Percentiles rank a stretch among this genome's conserved stretches.
phyloP scores from a whole-genome alignment of 2,113 vertebrate genomes.

The Entelurus aequoreus region DNA sequence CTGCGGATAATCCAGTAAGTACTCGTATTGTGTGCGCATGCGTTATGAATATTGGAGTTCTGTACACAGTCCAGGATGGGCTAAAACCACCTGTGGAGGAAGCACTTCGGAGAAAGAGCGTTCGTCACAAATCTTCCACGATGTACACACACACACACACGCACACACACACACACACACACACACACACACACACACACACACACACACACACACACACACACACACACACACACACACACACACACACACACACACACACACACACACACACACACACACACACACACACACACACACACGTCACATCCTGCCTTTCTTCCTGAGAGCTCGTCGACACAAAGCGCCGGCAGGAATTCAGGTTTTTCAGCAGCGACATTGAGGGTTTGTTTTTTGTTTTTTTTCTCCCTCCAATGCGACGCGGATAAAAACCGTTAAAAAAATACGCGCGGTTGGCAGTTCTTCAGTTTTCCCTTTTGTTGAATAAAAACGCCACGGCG shows the following conservation, averaged over 20 bases:
- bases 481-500: no score
- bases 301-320: slow-evolving; percentile 45
- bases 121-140: background rate
- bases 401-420: no score
- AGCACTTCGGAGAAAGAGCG: slow-evolving; percentile 59
- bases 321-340: slow-evolving; percentile 58
- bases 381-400: no score
- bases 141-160: slow-evolving; percentile 21
- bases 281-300: slow-evolving; percentile 9
- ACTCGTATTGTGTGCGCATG: slow-evolving; percentile 61
- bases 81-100: slow-evolving; percentile 40
- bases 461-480: no score
- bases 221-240: slow-evolving; percentile 21
- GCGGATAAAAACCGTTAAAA: no score
- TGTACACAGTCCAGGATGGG: slow-evolving; percentile 54
- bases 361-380: background rate
- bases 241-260: slow-evolving; percentile 9
- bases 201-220: slow-evolving; percentile 10
- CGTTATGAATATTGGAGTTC: slow-evolving; percentile 45
- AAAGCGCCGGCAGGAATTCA: background rate
- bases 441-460: no score
- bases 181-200: slow-evolving; percentile 15
- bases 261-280: slow-evolving; percentile 5
- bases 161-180: slow-evolving; percentile 3
- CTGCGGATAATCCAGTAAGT: slow-evolving; percentile 20